Conservation (phyloP, 2,888 invertebrate species). For the Synanthedon vespiformis region DNA sequence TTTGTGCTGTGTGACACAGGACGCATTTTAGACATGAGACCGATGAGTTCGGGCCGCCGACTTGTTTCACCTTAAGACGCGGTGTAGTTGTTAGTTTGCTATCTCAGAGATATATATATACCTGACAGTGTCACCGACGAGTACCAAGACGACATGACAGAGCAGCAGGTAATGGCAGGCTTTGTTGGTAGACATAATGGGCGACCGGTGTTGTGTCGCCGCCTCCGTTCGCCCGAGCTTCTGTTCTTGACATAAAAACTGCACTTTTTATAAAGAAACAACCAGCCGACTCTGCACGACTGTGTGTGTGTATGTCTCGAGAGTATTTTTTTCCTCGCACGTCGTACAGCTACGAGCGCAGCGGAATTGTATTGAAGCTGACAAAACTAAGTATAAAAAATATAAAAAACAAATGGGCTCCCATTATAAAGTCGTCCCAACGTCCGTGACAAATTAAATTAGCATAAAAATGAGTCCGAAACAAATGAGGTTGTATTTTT, state of each 20-base stretch:
- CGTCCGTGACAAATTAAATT: slow-evolving; percentile 30
- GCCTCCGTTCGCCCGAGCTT: background rate
- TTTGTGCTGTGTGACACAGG: too few species aligned
- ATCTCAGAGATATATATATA: too few species aligned
- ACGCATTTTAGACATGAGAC: too few species aligned
- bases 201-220: slow-evolving; percentile 4
- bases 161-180: slow-evolving; percentile 1
- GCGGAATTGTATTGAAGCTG: too few species aligned
- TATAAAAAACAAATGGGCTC: too few species aligned
- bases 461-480: slow-evolving; percentile 29
- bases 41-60: too few species aligned
- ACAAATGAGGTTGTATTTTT: slow-evolving; percentile 30
- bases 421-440: slow-evolving; percentile 1
- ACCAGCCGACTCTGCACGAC: background rate
- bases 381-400: too few species aligned
- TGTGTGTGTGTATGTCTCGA: too few species aligned
- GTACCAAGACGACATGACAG: slow-evolving; percentile 1
- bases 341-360: too few species aligned
- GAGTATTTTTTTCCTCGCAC: too few species aligned
- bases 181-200: slow-evolving; percentile 5
- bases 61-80: too few species aligned
- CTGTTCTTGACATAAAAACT: slow-evolving; percentile 4
- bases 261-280: background rate
- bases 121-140: background rate
- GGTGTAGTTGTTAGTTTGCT: too few species aligned